Base-by-base conservation (phyloP, 2,888 invertebrate species). In the Dione vanillae region DNA sequence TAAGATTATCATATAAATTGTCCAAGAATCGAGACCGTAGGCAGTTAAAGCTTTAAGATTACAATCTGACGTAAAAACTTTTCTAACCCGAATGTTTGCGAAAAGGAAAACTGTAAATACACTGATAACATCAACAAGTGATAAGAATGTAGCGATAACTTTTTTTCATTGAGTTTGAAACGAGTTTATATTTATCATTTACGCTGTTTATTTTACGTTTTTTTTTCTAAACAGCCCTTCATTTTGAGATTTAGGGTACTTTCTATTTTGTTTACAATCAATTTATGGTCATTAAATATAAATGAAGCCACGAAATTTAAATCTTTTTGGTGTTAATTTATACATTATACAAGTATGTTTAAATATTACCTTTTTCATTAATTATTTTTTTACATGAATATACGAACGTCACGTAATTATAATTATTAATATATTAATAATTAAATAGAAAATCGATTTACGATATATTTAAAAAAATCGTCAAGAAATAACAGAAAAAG, bases 51-150 rank as follows among this genome's bases (percentile, higher is more conserved):
- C 41, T 43, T n/a, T 20, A n/a, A 59, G 43, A 59, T 59, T 27
- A 43, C n/a, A 27, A 59, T 59, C 43, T 59, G 14, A 59, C 41
- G 43, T 43, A 27, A 43, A 54, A 43, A 59, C 43, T 59, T 43
- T 41, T n/a, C 59, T 16, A 54, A 43, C 20, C 41, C 41, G 8
- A 65, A 43, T 27, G 43, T 65, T 65, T 54, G 41, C 27, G 65
- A 65, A 65, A 54, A 41, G 65, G 47, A 58, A 67, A 47, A 67
- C 58, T 67, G 66, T 58, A 67, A 58, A 67, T 67, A 67, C 40
- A 14, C 9, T 47, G 66, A 66, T 66, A 67, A 67, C 40, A 67
- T 67, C 66, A 58, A 47, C 66, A 66, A 19, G 54, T 45, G 66
- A 56, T 35, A 56, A 45, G 45, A 45, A 35, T 37, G 16, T n/a